Percentiles rank a stretch among this genome's conserved stretches.
Evolutionary conservation across 1,140 invertebrate species (phyloP).

Genomic region (Sinonovacula constricta): DNA sequence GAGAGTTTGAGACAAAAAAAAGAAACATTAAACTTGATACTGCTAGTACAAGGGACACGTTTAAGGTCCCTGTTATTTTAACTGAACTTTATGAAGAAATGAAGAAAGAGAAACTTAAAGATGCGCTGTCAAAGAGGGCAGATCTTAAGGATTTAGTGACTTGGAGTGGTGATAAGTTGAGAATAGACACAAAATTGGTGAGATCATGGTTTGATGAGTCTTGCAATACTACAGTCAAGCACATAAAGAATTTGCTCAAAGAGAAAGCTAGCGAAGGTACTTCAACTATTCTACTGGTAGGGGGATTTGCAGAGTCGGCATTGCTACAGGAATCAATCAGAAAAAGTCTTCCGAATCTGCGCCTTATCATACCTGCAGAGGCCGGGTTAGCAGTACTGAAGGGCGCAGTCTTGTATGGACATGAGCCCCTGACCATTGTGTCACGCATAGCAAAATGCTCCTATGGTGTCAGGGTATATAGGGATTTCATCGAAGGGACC

Average conservation of each 20-base stretch:
- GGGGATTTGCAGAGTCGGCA: constrained; percentile 34
- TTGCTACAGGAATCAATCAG: constrained; percentile 23
- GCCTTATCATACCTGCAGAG: constrained; percentile 18
- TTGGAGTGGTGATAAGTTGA: too few species aligned
- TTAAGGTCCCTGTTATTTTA: neutral
- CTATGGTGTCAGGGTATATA: constrained; percentile 30
- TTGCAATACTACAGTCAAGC: constrained; percentile 1
- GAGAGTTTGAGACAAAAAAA: constrained; percentile 39
- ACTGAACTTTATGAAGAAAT: constrained; percentile 3
- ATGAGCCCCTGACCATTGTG: constrained; percentile 34
- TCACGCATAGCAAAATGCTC: constrained; percentile 34
- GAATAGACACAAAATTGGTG: neutral
- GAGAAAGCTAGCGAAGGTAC: constrained; percentile 10
- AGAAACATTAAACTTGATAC: constrained; percentile 1
- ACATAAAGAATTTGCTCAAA: constrained; percentile 10
- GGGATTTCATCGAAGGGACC: constrained; percentile 27
- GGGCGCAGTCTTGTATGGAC: constrained; percentile 45
- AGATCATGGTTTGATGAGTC: constrained; percentile 27
- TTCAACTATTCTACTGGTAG: constrained; percentile 32
- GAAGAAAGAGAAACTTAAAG: neutral
- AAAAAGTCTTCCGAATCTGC: neutral
- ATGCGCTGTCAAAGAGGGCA: neutral
- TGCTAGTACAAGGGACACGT: neutral
- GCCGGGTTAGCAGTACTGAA: too few species aligned
- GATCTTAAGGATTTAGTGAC: neutral